phyloP scores from a whole-genome alignment of 1,140 invertebrate species.

The Caerostris darwini region DNA sequence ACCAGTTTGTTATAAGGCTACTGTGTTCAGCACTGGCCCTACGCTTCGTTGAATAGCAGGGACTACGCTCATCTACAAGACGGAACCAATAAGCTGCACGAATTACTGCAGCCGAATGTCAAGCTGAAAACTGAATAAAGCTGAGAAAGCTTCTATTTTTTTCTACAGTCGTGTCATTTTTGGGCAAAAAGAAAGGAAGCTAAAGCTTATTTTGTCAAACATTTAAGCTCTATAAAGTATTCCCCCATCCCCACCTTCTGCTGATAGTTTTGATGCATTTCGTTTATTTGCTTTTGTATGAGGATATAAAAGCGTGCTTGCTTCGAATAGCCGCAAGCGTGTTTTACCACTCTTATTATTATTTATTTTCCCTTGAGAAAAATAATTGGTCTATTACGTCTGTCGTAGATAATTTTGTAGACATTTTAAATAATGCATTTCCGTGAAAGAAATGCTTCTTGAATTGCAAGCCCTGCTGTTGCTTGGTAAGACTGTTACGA shows the following conservation, averaged over 20 bases:
- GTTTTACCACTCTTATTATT: slow-evolving; percentile 41
- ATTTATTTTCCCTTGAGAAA: background rate
- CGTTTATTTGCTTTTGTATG: slow-evolving; percentile 40
- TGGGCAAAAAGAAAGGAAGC: slow-evolving; percentile 32
- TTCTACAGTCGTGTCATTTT: background rate
- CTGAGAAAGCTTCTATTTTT: slow-evolving; percentile 20
- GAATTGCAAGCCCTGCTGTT: background rate
- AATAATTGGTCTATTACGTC: slow-evolving; percentile 73
- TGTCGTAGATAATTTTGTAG: slow-evolving; percentile 49
- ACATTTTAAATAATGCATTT: slow-evolving; percentile 70
- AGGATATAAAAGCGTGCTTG: slow-evolving; percentile 35
- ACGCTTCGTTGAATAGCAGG: slow-evolving; percentile 43
- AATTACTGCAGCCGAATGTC: slow-evolving; percentile 57
- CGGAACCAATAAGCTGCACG: slow-evolving; percentile 58
- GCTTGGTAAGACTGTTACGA: background rate
- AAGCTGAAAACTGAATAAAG: slow-evolving; percentile 39
- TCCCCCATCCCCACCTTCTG: slow-evolving; percentile 4
- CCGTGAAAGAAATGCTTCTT: slow-evolving; percentile 55
- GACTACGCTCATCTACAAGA: background rate
- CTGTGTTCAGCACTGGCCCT: slow-evolving; percentile 28
- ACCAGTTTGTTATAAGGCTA: slow-evolving; percentile 59
- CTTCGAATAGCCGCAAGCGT: slow-evolving; percentile 4
- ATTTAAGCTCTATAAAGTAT: slow-evolving; percentile 53
- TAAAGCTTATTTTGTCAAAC: slow-evolving; percentile 72
- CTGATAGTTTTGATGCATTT: slow-evolving; percentile 33